A percentile compares a stretch with the other conserved stretches of the same genome.
Evolutionary conservation across 2,888 invertebrate genomes (phyloP).

Genomic region (Harpalus rufipes): DNA sequence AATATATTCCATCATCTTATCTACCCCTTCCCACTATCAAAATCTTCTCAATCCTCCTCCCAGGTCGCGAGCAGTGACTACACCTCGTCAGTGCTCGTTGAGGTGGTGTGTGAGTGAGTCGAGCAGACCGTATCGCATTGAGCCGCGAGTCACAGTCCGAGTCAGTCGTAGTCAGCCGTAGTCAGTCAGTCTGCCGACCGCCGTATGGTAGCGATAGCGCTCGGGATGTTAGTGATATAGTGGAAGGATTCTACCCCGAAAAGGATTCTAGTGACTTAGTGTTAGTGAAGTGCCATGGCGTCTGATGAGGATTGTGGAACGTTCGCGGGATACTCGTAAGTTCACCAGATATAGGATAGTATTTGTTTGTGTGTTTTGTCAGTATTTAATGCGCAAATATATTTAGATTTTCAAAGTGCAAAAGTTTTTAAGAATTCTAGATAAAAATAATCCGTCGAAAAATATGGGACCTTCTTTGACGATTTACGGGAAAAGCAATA

Average conservation of each 20-base stretch:
- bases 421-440: too few species aligned
- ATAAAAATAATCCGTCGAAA: too few species aligned
- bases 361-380: too few species aligned
- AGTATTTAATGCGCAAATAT: too few species aligned
- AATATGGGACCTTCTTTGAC: too few species aligned
- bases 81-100: neutral
- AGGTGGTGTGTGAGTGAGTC: too few species aligned
- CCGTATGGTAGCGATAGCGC: neutral
- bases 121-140: neutral
- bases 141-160: neutral
- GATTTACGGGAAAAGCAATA: too few species aligned
- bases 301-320: neutral
- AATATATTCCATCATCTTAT: too few species aligned
- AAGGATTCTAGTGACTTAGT: neutral
- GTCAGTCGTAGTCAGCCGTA: slow-evolving; percentile 48
- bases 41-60: too few species aligned
- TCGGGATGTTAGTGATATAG: neutral
- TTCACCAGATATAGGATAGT: neutral
- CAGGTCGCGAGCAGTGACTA: neutral
- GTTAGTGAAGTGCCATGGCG: neutral
- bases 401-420: too few species aligned
- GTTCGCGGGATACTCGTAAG: neutral
- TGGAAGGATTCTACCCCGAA: neutral
- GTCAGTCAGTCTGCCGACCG: slow-evolving; percentile 36
- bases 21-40: too few species aligned